Conservation (phyloP, 2,113 vertebrate species). For the Paradoxurus hermaphroditus region DNA sequence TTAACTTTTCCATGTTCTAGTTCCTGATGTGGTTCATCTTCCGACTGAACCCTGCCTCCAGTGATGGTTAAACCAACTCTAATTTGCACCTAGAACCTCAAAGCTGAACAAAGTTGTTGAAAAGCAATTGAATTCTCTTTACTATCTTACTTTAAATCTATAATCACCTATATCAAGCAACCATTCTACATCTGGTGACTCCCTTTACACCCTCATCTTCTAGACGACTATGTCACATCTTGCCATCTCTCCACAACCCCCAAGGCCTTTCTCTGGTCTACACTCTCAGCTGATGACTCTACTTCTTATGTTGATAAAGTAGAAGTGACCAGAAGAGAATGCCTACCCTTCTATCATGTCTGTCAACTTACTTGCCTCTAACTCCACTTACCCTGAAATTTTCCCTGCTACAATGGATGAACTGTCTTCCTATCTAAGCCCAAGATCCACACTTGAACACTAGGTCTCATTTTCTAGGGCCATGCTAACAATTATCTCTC, state of each 20-base stretch:
- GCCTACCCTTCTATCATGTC: background rate
- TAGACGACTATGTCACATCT: background rate
- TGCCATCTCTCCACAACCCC: background rate
- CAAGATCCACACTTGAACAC: background rate
- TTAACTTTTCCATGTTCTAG: background rate
- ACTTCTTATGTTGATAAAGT: background rate
- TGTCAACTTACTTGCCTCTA: background rate
- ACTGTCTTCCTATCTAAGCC: background rate
- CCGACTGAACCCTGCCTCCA: background rate
- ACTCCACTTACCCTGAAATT: background rate
- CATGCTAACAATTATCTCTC: background rate
- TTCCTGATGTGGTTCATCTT: background rate
- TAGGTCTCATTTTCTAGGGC: background rate
- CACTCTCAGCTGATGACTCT: background rate
- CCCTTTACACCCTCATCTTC: background rate
- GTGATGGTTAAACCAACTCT: background rate
- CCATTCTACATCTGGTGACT: background rate
- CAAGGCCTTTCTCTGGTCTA: background rate
- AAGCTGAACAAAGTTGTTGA: background rate
- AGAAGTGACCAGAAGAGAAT: background rate
- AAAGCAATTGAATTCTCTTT: background rate
- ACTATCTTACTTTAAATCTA: background rate
- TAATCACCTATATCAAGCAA: background rate
- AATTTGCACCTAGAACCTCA: background rate
- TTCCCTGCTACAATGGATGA: background rate